Base-by-base conservation (phyloP, 2,797 vertebrate genomes). In the Sparidentex hasta region DNA sequence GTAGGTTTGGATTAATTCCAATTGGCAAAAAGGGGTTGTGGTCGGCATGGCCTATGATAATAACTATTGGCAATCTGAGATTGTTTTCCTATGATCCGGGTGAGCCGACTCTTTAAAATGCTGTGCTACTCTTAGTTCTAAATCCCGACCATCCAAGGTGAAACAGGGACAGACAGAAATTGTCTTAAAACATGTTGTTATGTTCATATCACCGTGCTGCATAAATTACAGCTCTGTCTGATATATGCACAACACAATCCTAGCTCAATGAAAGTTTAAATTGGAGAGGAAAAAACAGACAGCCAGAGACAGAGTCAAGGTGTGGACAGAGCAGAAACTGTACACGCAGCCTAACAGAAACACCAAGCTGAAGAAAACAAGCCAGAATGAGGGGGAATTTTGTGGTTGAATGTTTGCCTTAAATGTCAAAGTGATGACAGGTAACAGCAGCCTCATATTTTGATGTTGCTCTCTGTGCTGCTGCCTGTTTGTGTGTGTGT, bases 381-480 rank as follows among this genome's bases (percentile, higher is more conserved):
- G 4, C 52, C 33, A 48, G 44, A 56, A 63, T 25, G n/a, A 54
- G 54, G 17, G 29, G 27, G 51, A 14, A 46, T 68, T 38, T 54
- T 70, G 61, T 58, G 75, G 78, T 66, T 3, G 21, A 63, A 41
- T 65, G 66, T 76, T 84, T 61, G 12, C 41, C 61, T 47, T n/a
- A 80, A 75, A 74, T 27, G 25, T 82, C 11, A 41, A 11, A 47
- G 77, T 33, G 78, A 71, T 82, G 85, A 86, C 64, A 86, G 79
- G 51, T 72, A 65, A 68, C 23, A 63, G 57, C 13, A 29, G 64
- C 21, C 38, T 38, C 56, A 70, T 83, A 65, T 77, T 87, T 86
- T 84, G 48, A 76, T 75, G 81, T 82, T 85, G 70, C 21, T 56
- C 23, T 84, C 72, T 81, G 82, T 66, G 66, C 55, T 54, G 55